Conservation (phyloP, 2,888 invertebrate genomes). For the Rhamnusium bicolor region DNA sequence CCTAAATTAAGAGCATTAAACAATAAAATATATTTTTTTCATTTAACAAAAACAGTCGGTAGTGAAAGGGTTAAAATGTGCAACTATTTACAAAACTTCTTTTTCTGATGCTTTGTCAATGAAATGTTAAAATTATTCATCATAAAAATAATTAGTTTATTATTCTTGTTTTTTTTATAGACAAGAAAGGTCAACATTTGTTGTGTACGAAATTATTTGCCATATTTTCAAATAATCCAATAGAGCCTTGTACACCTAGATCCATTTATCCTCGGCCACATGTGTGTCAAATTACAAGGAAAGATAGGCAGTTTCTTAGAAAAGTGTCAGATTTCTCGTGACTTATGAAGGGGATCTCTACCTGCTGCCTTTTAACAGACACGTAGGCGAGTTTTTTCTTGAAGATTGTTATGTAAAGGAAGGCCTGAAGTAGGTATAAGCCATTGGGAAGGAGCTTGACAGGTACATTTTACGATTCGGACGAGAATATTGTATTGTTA, state of each 20-base stretch:
- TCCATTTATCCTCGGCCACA: slow-evolving; percentile 21
- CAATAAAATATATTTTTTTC: no score
- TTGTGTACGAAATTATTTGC: neutral
- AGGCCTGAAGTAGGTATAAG: slow-evolving; percentile 22
- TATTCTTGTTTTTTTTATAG: neutral
- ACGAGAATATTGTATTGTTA: slow-evolving; percentile 16
- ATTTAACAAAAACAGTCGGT: no score
- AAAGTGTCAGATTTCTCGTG: slow-evolving; percentile 33
- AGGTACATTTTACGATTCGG: slow-evolving; percentile 25
- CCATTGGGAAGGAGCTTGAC: slow-evolving; percentile 14
- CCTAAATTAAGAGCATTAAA: no score
- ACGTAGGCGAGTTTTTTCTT: slow-evolving; percentile 15
- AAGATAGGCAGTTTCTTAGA: slow-evolving; percentile 32
- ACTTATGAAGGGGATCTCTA: slow-evolving; percentile 32
- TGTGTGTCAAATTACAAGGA: slow-evolving; percentile 33
- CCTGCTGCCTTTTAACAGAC: slow-evolving; percentile 24
- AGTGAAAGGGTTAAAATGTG: no score
- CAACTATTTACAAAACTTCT: no score
- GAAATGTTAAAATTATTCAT: no score
- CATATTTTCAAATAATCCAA: slow-evolving; percentile 1
- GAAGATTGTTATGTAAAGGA: slow-evolving; percentile 31
- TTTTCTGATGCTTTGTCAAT: no score
- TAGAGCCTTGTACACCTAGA: neutral
- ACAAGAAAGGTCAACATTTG: neutral
- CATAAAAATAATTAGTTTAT: neutral